Percentiles rank a stretch among this genome's conserved stretches.
Evolutionary conservation across 2,888 invertebrate genomes (phyloP).

Genomic region (Aspidapion aeneum): DNA sequence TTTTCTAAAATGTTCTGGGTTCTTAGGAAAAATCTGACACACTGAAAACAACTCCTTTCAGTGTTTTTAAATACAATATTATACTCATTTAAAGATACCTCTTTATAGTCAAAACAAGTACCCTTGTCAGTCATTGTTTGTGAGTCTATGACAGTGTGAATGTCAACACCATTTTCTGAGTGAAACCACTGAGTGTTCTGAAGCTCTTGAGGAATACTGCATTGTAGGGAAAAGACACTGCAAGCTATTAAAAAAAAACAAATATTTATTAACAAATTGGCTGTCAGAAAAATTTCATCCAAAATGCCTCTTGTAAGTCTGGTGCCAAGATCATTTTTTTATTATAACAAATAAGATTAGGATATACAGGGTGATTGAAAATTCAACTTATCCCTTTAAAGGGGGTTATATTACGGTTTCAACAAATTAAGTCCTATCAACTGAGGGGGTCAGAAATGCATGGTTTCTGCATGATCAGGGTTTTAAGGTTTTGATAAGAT

Average conservation of each 20-base stretch:
- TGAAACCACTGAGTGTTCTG: not conserved
- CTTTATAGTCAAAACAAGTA: not conserved
- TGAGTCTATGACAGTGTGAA: not conserved
- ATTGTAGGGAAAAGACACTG: not conserved
- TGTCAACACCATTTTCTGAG: not conserved
- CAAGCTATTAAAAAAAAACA: not conserved
- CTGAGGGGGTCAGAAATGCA: too few species aligned
- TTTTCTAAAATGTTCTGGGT: not conserved
- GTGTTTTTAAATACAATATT: not conserved
- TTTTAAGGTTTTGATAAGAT: too few species aligned
- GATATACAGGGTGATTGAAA: too few species aligned
- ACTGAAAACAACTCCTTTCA: conserved; percentile 1
- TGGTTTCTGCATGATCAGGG: too few species aligned
- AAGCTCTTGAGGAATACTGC: not conserved
- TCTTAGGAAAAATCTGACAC: not conserved
- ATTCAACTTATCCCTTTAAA: too few species aligned
- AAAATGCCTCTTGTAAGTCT: too few species aligned
- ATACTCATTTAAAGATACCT: not conserved
- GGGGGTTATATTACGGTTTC: too few species aligned
- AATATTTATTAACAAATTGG: too few species aligned
- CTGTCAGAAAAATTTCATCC: too few species aligned
- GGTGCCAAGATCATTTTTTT: too few species aligned
- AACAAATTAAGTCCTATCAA: too few species aligned
- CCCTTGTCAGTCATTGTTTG: not conserved
- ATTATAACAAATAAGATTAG: too few species aligned